Evolutionary conservation across 2,797 vertebrate species (phyloP), one percentile per base, ranked within the genome.

Genomic region (Cyprinella venusta): DNA sequence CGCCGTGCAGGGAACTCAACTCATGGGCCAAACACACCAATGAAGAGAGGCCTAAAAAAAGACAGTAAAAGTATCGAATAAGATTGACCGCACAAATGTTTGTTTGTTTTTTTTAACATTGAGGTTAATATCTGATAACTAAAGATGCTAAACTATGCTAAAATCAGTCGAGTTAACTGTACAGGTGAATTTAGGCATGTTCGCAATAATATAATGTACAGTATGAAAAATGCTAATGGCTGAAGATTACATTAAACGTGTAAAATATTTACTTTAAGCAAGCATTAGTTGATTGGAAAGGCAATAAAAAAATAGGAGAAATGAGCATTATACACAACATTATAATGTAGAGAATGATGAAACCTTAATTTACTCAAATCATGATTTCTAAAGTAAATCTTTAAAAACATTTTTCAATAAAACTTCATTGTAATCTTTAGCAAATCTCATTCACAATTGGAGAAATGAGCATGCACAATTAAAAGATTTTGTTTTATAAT

Each of bases 31-130:
- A n/a, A 74, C 83, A 76, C 24, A 4, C 40, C 7, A 26, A 10
- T 45, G 38, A 74, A 40, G 18, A 26, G 48, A 26, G 48, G 36
- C 18, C 18, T 76, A 26, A 76, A 79, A 48, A 72, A 69, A 70
- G 40, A 26, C 8, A 88, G 59, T 59, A 59, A 75, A 67, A 12
- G 30, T 26, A 19, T 85, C 5, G 0, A 68, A 64, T 71, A 50
- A 82, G 69, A 50, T 79, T 52, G 24, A 42, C 80, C 45, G 30
- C 19, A 67, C 30, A 50, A 56, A 12, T 21, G 67, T 7, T 65
- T 38, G n/a, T 33, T 72, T 36, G 21, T 38, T 56, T 33, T 72
- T 36, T 33, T 74, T 12, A 6, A 52, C 38, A 2, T 59, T 59
- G 33, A 6, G 33, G 33, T 13, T 24, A 38, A 40, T 54, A 54